phyloP scores from a whole-genome alignment of 2,113 vertebrate genomes.

The Alexandromys fortis region DNA sequence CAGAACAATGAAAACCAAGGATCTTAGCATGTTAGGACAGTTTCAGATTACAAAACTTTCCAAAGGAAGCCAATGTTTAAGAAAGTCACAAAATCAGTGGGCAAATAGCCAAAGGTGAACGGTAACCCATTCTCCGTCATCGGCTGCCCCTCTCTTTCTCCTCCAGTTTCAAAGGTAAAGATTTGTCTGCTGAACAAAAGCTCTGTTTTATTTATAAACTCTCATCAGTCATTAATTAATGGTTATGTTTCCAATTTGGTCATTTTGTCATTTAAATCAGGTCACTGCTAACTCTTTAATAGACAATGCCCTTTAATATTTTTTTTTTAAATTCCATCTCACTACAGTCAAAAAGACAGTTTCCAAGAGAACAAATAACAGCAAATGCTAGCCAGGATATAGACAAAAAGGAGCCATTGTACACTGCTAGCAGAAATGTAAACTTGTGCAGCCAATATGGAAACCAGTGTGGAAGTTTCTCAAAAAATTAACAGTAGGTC shows the following conservation, averaged over 20 bases:
- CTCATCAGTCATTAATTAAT: neutral
- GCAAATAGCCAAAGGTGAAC: neutral
- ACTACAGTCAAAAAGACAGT: neutral
- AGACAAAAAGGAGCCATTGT: neutral
- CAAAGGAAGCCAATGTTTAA: neutral
- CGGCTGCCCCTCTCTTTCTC: neutral
- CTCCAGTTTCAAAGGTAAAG: neutral
- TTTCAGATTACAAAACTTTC: neutral
- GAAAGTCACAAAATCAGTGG: neutral
- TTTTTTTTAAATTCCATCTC: neutral
- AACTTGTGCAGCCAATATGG: neutral
- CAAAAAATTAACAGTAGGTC: neutral
- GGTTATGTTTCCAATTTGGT: neutral
- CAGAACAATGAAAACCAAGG: neutral
- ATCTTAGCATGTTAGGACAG: neutral
- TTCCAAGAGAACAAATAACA: neutral
- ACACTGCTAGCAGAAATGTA: neutral
- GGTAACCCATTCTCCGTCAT: neutral
- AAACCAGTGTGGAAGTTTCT: neutral
- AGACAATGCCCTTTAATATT: neutral
- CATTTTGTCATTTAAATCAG: neutral
- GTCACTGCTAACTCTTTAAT: neutral
- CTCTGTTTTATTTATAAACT: slow-evolving; percentile 22
- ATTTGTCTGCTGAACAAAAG: neutral
- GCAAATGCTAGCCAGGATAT: neutral